Evolutionary conservation across 1,140 invertebrate genomes (phyloP), one percentile per base, ranked within the genome.

Genomic region (Drosophila pachea): DNA sequence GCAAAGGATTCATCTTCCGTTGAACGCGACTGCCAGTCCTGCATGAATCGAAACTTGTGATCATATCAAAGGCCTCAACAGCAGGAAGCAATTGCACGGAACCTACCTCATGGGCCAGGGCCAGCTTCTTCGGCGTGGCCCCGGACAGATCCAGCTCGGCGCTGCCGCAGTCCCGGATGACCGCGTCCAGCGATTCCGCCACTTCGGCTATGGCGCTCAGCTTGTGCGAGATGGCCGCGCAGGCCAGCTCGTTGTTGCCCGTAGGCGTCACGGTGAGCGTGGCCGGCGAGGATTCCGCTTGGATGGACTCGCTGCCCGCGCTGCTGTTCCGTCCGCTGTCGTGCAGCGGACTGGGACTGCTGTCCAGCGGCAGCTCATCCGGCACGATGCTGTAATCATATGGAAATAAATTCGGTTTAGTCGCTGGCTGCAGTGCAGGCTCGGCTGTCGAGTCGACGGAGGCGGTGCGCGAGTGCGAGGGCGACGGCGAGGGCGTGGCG

Each of bases 121-220:
- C 88, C 66, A 89, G 73, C 43, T 88, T 88, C 43, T 88, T 88
- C 32, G 69, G 59, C 8, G 40, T 14, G 38, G 31, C 40, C 40
- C 9, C 59, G 45, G 42, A 65, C 12, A 56, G 32, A 31, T 81
- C 73, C 14, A 65, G 56, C 9, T 66, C 66, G 7, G 12, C 40
- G 53, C 38, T 56, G 58, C 61, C 89, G 86, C 73, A 91, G 90
- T 92, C 90, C 77, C 91, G 89, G 83, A 93, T 62, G 89, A 90
- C 86, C 7, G 91, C 91, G 73, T 94, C 94, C 45, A 94, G 83
- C 59, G 93, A 92, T 74, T 94, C 93, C 1, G 93, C 93, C 2
- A 94, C 90, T 48, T 90, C 91, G 6, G 93, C 93, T 0, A 94
- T 93, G 86, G 93, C 92, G n/a, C 91, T 87, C 32, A 94, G 87